Conservation (phyloP, 2,797 vertebrate genomes). For the Darevskia nairensis region DNA sequence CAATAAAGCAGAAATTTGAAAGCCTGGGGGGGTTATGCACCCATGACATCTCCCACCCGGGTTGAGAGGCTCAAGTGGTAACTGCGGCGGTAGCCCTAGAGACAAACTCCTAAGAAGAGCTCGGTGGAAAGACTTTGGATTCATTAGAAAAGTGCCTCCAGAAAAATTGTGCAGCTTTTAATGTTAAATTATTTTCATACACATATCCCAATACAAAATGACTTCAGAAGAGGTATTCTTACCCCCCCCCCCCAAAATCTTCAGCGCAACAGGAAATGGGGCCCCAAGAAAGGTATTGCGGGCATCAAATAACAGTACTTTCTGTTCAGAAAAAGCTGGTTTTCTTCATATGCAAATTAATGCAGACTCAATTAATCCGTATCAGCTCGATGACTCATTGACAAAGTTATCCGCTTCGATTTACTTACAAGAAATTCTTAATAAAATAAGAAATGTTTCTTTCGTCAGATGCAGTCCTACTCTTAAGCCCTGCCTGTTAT, state of each 20-base stretch:
- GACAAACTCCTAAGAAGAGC: not conserved
- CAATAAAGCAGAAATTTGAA: slow-evolving; percentile 17
- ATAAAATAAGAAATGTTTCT: not conserved
- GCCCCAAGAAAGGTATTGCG: too few species aligned
- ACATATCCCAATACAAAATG: not conserved
- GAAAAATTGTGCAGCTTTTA: not conserved
- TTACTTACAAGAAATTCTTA: not conserved
- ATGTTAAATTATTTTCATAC: not conserved
- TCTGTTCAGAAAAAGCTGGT: too few species aligned
- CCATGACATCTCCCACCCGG: slow-evolving; percentile 21
- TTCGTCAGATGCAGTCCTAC: not conserved
- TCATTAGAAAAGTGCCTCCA: not conserved
- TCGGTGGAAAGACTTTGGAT: not conserved
- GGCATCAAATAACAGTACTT: too few species aligned
- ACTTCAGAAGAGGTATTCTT: not conserved
- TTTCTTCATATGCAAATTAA: not conserved
- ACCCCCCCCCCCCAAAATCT: not conserved
- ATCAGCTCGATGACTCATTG: not conserved
- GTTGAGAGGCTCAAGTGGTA: not conserved
- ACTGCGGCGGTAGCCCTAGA: not conserved
- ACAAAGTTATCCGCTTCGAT: not conserved
- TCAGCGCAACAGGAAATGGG: not conserved
- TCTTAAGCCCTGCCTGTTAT: not conserved
- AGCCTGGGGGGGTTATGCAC: not conserved
- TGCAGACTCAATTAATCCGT: not conserved